A percentile compares a stretch with the other conserved stretches of the same genome.
Evolutionary conservation across 1,140 invertebrate species (phyloP).

Genomic region (Drosophila kanapiae): DNA sequence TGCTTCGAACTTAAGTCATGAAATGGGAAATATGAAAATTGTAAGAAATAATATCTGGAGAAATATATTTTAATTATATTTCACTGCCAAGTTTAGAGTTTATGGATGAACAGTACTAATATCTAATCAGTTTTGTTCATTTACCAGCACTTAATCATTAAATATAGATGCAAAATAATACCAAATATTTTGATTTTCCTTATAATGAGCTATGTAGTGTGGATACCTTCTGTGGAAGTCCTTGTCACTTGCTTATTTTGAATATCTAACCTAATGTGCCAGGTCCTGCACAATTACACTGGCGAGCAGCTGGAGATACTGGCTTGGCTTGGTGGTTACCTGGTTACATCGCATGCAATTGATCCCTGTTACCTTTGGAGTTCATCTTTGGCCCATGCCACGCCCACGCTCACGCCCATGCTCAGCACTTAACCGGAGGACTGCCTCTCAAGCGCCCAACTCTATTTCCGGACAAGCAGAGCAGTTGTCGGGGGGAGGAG

Average conservation of each 20-base stretch:
- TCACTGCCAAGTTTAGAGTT: too few relatives aligned
- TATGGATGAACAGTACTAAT: too few relatives aligned
- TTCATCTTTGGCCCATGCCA: slow-evolving; percentile 7
- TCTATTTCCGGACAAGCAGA: slow-evolving; percentile 40
- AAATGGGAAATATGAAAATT: background rate
- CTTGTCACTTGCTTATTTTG: too few relatives aligned
- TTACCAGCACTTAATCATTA: background rate
- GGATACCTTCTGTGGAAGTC: background rate
- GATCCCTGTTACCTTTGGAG: background rate
- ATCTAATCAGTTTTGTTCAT: too few relatives aligned
- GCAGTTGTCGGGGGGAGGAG: slow-evolving; percentile 42
- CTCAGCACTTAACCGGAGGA: slow-evolving; percentile 13
- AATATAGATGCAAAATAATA: background rate
- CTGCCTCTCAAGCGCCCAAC: background rate
- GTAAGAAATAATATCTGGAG: background rate
- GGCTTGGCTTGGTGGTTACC: background rate
- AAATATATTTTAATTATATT: background rate
- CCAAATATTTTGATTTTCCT: background rate
- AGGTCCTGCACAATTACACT: too few relatives aligned
- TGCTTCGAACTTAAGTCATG: background rate
- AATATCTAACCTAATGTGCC: too few relatives aligned
- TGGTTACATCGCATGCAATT: background rate
- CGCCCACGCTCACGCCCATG: background rate
- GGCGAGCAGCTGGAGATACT: background rate
- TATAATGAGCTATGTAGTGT: background rate